These are phyloP conservation scores for Conchocele bisecta DNA, from an alignment of 2,888 invertebrate species.

Conservation along the genomic window DNA sequence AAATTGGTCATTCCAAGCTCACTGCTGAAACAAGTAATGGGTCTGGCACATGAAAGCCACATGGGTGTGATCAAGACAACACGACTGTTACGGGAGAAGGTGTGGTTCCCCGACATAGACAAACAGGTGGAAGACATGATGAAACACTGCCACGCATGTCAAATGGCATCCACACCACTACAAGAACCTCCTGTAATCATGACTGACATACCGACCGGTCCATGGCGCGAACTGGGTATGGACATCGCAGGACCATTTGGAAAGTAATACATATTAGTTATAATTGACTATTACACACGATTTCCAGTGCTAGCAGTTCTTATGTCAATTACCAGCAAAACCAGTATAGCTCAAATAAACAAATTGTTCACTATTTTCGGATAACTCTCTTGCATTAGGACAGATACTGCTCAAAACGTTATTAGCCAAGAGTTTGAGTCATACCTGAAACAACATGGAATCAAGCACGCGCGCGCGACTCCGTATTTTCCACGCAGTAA, in stretches of 20 bases:
- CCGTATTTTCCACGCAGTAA: constrained; percentile 41
- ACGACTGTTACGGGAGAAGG: constrained; percentile 26
- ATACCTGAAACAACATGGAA: constrained; percentile 18
- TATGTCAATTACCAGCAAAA: background rate
- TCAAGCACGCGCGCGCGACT: constrained; percentile 36
- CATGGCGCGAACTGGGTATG: too few species aligned
- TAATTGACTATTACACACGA: constrained; percentile 26
- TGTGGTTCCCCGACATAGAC: constrained; percentile 43
- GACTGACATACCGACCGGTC: constrained; percentile 18
- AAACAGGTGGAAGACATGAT: constrained; percentile 11
- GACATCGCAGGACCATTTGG: constrained; percentile 30
- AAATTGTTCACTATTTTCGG: constrained; percentile 27
- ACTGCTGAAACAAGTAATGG: constrained; percentile 8
- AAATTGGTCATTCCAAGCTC: constrained; percentile 21
- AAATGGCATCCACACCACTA: background rate
- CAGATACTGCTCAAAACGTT: constrained; percentile 46
- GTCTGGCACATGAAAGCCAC: constrained; percentile 35
- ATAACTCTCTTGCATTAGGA: constrained; percentile 7
- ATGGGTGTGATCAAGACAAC: constrained; percentile 43
- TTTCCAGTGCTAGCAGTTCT: constrained; percentile 26
- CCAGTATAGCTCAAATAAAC: constrained; percentile 14
- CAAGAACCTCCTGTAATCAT: constrained; percentile 7
- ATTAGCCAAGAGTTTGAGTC: constrained; percentile 20
- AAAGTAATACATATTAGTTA: constrained; percentile 18
- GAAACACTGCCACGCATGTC: constrained; percentile 25